A percentile compares a stretch with the other conserved stretches of the same genome.
Conservation (phyloP, 2,888 invertebrate species). For the Papilio elwesi region DNA sequence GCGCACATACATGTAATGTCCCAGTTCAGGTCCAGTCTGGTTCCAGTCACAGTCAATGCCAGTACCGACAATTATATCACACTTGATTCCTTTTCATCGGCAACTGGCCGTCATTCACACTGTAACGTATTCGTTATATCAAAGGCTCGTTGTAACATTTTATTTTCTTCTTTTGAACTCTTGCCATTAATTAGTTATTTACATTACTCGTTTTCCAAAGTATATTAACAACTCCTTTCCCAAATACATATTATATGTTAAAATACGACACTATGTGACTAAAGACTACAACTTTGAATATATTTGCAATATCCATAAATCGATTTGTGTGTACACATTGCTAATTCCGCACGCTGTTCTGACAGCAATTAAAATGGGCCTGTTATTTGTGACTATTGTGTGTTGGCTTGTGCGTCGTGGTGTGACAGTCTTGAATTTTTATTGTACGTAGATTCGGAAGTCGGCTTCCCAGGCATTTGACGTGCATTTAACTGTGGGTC, state of each 20-base stretch:
- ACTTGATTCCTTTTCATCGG: slow-evolving; percentile 57
- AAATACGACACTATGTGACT: too few relatives aligned
- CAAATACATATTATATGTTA: too few relatives aligned
- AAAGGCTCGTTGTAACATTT: neutral
- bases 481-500: slow-evolving; percentile 47
- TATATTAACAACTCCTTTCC: too few relatives aligned
- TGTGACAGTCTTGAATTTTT: slow-evolving; percentile 39
- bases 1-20: neutral
- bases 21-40: neutral
- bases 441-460: slow-evolving; percentile 38
- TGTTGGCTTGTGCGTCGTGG: neutral
- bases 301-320: too few relatives aligned
- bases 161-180: too few relatives aligned
- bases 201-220: too few relatives aligned
- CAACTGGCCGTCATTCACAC: slow-evolving; percentile 51
- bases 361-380: neutral
- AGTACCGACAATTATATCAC: slow-evolving; percentile 47
- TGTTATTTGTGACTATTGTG: neutral
- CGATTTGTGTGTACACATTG: too few relatives aligned
- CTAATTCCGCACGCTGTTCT: too few relatives aligned
- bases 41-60: neutral
- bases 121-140: slow-evolving; percentile 22
- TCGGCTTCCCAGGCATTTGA: slow-evolving; percentile 50
- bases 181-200: too few relatives aligned
- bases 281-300: too few relatives aligned